A percentile compares a stretch with the other conserved stretches of the same genome.
Conservation (phyloP, 1,140 invertebrate genomes). For the Gryllus bimaculatus region DNA sequence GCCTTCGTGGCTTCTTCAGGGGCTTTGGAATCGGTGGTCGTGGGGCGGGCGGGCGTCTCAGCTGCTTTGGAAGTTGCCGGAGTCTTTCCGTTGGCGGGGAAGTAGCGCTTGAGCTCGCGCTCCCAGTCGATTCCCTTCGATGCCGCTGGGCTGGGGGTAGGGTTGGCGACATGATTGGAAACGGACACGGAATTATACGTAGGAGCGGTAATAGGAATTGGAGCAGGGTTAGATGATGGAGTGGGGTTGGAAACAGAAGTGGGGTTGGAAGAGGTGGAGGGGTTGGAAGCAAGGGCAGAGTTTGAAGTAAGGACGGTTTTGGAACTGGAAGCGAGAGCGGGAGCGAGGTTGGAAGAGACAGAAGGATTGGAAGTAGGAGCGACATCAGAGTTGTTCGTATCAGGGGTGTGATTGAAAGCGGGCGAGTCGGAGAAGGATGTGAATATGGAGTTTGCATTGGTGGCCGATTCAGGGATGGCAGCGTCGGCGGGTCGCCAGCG, state of each 20-base stretch:
- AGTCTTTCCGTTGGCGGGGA: background rate
- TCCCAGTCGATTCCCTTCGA: slow-evolving; percentile 23
- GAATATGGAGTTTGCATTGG: too few relatives aligned
- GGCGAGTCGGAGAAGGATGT: background rate
- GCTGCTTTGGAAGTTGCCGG: background rate
- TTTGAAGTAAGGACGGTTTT: too few relatives aligned
- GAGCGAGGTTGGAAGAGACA: too few relatives aligned
- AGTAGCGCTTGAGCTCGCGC: slow-evolving; percentile 25
- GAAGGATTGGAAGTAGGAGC: background rate
- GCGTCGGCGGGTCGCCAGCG: slow-evolving; percentile 26
- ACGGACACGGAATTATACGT: background rate
- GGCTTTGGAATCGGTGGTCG: background rate
- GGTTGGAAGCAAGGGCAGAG: slow-evolving; percentile 18
- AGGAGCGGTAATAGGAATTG: background rate
- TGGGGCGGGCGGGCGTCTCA: too few relatives aligned
- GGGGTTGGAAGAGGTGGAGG: background rate
- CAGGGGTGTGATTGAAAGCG: background rate
- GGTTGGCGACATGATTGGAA: background rate
- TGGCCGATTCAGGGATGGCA: background rate
- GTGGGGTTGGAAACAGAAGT: background rate
- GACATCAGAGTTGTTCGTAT: background rate
- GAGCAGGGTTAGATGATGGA: background rate
- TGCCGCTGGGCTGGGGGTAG: background rate
- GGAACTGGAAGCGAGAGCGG: background rate
- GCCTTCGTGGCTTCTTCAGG: background rate